Base-by-base conservation (phyloP, 2,797 vertebrate species). In the Rhinoraja longicauda region DNA sequence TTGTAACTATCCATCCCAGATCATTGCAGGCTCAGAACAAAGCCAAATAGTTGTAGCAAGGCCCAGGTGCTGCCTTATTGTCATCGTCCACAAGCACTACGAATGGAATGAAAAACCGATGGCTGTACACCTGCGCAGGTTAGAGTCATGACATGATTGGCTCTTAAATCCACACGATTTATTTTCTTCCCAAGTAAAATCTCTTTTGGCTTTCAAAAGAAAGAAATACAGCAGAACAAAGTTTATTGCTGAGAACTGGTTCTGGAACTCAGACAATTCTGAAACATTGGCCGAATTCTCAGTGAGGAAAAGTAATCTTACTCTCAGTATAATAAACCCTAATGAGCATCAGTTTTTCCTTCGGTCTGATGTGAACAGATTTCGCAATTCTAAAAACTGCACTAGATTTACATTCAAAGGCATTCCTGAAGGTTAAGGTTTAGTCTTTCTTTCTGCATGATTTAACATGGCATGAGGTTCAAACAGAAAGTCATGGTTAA, bases 401-500 rank as follows among this genome's bases (percentile, higher is more conserved):
- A 26, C 59, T 21, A 9, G 62, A 19, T 7, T 67, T 67, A 24
- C n/a, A 67, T 67, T 32, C n/a, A 88, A 88, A 88, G 32, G 29
- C 29, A 64, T 88, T 59, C 57, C 84, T 15, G 7, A 32, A 64
- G 62, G 29, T 86, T 21, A 88, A 84, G 64, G 62, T 67, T 88
- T 86, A 32, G 29, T 29, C 29, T 86, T 64, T 86, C 26, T n/a
- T 36, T 67, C 84, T 88, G 84, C 84, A 21, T 36, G 84, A 88
- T 84, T 88, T 32, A 84, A 88, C 62, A 88, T 19, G 6, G 17
- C 59, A 88, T n/a, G n/a, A 67, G 21, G 84, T 88, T 88, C 59
- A 67, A 88, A 67, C 32, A 88, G 64, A 67, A 67, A 36, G 15
- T 32, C n/a, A 64, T 72, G 21, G n/a, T 77, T 77, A 76, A 32